A percentile compares a stretch with the other conserved stretches of the same genome.
Evolutionary conservation across 2,113 vertebrate genomes (phyloP).

Genomic region (Chionodraco myersi): DNA sequence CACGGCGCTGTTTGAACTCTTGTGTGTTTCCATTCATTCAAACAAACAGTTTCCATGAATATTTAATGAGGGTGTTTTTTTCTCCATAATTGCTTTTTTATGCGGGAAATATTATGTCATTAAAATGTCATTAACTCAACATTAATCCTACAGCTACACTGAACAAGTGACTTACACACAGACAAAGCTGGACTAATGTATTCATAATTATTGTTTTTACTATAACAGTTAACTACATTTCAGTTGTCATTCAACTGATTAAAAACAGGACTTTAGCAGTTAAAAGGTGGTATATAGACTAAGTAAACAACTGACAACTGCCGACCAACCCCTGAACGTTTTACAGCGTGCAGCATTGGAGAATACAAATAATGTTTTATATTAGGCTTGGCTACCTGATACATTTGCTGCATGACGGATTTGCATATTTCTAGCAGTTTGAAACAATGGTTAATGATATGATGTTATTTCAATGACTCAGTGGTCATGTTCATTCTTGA

Average conservation of each 20-base stretch:
- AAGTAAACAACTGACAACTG: not conserved
- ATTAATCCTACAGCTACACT: no score
- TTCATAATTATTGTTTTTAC: not conserved
- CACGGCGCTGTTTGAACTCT: slow-evolving; percentile 42
- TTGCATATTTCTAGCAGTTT: not conserved
- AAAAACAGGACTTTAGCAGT: not conserved
- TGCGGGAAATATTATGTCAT: not conserved
- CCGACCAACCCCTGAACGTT: not conserved
- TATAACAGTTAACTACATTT: slow-evolving; percentile 10
- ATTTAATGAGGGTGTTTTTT: not conserved
- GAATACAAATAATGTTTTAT: not conserved
- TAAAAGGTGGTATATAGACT: not conserved
- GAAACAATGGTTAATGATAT: not conserved
- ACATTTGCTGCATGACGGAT: not conserved
- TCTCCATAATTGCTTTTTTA: no score
- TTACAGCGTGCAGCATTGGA: not conserved
- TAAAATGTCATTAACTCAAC: not conserved
- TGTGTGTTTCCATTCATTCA: slow-evolving; percentile 32
- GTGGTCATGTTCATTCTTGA: not conserved
- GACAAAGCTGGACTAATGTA: not conserved
- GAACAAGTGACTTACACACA: not conserved
- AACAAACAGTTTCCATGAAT: slow-evolving; percentile 38
- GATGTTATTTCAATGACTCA: not conserved
- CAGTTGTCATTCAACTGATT: not conserved
- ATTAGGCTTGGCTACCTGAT: not conserved